Evolutionary conservation across 2,888 invertebrate species (phyloP).

Genomic region (Ametastegia equiseti): DNA sequence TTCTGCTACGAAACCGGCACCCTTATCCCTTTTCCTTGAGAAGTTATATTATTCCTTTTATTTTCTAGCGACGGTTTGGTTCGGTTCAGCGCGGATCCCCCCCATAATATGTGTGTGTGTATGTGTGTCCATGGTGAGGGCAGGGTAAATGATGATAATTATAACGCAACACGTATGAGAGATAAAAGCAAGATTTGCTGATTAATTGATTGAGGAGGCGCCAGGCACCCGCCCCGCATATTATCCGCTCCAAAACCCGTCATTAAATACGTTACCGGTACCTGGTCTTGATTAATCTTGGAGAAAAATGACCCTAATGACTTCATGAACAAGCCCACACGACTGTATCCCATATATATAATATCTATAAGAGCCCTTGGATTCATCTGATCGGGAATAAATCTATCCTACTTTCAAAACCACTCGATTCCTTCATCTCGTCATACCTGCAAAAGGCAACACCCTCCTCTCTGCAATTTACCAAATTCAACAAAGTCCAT

Average conservation of each 20-base stretch:
- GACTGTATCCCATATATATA: too few relatives aligned
- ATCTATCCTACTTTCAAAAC: background rate
- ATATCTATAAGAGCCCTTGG: background rate
- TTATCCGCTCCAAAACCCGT: slow-evolving; percentile 66
- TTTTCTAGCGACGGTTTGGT: too few relatives aligned
- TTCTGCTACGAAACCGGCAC: too few relatives aligned
- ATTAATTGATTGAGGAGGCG: slow-evolving; percentile 74
- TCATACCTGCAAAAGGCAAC: background rate
- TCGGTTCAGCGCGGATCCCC: too few relatives aligned
- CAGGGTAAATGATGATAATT: slow-evolving; percentile 44
- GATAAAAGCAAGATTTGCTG: slow-evolving; percentile 70
- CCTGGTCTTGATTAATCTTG: slow-evolving; percentile 47
- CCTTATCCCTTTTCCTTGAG: too few relatives aligned
- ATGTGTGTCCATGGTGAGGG: background rate
- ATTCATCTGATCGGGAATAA: slow-evolving; percentile 2
- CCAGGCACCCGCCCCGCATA: slow-evolving; percentile 68
- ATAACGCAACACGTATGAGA: slow-evolving; percentile 42
- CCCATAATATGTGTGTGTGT: too few relatives aligned
- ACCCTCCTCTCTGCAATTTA: background rate
- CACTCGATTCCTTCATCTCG: too few relatives aligned
- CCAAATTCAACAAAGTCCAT: background rate
- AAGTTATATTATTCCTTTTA: too few relatives aligned
- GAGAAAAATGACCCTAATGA: slow-evolving; percentile 59
- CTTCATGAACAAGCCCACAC: slow-evolving; percentile 59
- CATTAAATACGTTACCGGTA: slow-evolving; percentile 63